Evolutionary conservation across 2,888 invertebrate species (phyloP).

Genomic region (Synanthedon myopaeformis): DNA sequence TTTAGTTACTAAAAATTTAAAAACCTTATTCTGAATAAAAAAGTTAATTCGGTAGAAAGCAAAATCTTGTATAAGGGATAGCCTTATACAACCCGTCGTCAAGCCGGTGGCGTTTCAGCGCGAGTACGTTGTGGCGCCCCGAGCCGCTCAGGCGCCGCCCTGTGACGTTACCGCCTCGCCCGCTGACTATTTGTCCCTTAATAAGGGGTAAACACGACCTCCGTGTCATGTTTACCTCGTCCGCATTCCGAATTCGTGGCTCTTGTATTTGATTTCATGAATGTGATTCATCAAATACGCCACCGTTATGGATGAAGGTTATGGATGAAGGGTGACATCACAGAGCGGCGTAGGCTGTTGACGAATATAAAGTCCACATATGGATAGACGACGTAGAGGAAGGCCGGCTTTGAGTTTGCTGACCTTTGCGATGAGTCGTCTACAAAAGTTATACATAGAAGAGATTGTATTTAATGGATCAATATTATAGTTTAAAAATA

Average conservation of each 20-base stretch:
- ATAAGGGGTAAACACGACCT: conserved; percentile 29
- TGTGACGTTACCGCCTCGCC: conserved; percentile 47
- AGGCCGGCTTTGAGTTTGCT: conserved; percentile 38
- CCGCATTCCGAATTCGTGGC: conserved; percentile 3
- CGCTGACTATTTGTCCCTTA: conserved; percentile 10
- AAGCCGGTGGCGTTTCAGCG: conserved; percentile 37
- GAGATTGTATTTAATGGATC: neutral
- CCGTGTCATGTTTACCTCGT: conserved; percentile 26
- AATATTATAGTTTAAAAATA: neutral
- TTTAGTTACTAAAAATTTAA: neutral
- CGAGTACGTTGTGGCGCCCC: conserved; percentile 33
- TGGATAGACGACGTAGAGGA: conserved; percentile 50
- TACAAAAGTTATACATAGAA: conserved; percentile 22
- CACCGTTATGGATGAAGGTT: neutral
- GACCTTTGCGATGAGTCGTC: conserved; percentile 59
- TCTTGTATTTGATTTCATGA: neutral
- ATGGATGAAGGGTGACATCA: conserved; percentile 24
- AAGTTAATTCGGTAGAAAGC: neutral
- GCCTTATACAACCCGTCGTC: conserved; percentile 29
- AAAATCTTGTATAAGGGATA: neutral
- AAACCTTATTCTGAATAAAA: neutral
- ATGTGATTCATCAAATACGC: neutral
- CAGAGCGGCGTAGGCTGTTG: conserved; percentile 24
- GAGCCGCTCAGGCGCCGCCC: conserved; percentile 33
- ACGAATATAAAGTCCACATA: conserved; percentile 42